phyloP scores from a whole-genome alignment of 2,113 vertebrate species.

The Microtus ochrogaster region DNA sequence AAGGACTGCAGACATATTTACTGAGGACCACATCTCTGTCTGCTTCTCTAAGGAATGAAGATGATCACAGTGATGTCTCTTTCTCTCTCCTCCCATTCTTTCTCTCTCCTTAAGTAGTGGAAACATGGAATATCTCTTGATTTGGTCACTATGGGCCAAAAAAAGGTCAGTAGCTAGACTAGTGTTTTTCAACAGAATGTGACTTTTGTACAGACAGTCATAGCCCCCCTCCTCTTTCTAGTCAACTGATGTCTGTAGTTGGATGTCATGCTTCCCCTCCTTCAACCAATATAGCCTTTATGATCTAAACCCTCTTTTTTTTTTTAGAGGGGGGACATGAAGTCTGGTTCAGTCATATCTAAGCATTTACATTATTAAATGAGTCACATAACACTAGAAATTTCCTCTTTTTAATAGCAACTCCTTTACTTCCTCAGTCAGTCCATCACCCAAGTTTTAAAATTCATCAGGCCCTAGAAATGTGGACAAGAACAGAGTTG shows the following conservation, averaged over 20 bases:
- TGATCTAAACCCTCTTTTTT: background rate
- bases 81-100: background rate
- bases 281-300: background rate
- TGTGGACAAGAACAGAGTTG: background rate
- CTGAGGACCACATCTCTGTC: background rate
- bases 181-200: background rate
- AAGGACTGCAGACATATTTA: background rate
- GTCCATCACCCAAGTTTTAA: background rate
- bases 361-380: background rate
- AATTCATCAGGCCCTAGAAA: background rate
- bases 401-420: background rate
- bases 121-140: background rate
- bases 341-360: background rate
- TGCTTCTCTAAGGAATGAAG: slow-evolving; percentile 10
- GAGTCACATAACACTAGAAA: background rate
- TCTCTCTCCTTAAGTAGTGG: background rate
- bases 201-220: background rate
- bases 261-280: background rate
- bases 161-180: background rate
- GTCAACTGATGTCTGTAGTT: background rate
- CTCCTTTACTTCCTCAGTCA: background rate
- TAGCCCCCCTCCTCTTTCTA: background rate
- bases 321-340: background rate
- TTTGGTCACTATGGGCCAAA: background rate
- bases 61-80: background rate